A percentile compares a stretch with the other conserved stretches of the same genome.
Conservation (phyloP, 2,113 vertebrate genomes). For the Lichenostomus cassidix region DNA sequence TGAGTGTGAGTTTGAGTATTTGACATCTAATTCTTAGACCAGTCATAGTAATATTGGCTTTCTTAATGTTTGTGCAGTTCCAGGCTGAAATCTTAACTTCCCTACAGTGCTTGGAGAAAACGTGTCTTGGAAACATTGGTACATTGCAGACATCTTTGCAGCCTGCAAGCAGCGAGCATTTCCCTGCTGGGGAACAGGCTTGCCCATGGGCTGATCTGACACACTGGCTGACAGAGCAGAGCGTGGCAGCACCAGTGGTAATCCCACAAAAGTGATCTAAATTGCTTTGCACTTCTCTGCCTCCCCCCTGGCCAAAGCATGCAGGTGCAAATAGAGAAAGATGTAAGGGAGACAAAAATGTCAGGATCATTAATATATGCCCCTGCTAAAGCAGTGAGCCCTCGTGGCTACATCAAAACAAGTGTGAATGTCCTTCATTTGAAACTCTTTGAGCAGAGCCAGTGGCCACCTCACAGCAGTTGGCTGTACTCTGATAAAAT, state of each 20-base stretch:
- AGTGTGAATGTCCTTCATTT: background rate
- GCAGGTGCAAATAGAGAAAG: background rate
- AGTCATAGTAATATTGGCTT: background rate
- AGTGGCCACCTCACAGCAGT: background rate
- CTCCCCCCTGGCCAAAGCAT: background rate
- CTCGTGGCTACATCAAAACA: background rate
- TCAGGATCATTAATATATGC: background rate
- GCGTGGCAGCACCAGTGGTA: rapidly evolving
- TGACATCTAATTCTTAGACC: background rate
- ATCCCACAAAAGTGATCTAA: background rate
- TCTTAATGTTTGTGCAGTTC: background rate
- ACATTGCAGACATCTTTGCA: background rate
- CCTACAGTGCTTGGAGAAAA: background rate
- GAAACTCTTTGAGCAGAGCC: background rate
- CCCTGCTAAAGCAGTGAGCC: background rate
- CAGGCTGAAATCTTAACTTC: background rate
- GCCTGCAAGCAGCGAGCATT: background rate
- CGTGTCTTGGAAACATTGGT: background rate
- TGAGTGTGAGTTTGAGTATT: background rate
- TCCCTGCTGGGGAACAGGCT: background rate
- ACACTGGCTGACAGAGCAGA: rapidly evolving
- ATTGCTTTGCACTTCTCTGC: background rate
- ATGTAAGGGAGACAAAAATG: rapidly evolving
- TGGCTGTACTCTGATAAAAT: background rate
- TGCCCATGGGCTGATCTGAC: background rate